These are phyloP conservation scores for Ceryle rudis DNA, from an alignment of 2,797 vertebrate genomes.

Conservation along the genomic window DNA sequence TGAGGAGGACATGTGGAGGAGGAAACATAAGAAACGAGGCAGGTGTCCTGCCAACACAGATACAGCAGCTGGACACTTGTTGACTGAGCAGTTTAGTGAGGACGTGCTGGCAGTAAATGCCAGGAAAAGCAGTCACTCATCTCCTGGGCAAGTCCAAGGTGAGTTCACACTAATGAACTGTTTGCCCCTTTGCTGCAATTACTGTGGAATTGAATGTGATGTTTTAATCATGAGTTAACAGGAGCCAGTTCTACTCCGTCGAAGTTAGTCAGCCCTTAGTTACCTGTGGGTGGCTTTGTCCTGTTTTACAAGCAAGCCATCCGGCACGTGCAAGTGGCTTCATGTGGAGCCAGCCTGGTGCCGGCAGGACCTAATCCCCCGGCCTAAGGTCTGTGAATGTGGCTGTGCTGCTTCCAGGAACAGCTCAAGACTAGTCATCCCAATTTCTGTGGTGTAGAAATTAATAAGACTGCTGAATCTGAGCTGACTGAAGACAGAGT, in stretches of 20 bases:
- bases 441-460: conserved; percentile 2
- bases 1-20: conserved; percentile 28
- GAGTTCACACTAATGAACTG: conserved; percentile 26
- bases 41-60: background rate
- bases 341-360: background rate
- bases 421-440: background rate
- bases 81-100: conserved; percentile 46
- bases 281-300: conserved; percentile 58
- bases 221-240: conserved; percentile 15
- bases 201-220: background rate
- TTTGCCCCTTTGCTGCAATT: conserved; percentile 19
- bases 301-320: conserved; percentile 17
- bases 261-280: conserved; percentile 35
- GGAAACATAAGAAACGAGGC: conserved; percentile 32
- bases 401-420: conserved; percentile 38
- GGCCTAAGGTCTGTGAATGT: background rate
- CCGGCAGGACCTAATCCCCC: background rate
- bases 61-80: background rate
- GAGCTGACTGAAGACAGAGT: background rate
- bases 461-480: background rate
- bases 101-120: conserved; percentile 35
- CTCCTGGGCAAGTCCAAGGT: conserved; percentile 66
- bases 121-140: conserved; percentile 46
- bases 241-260: background rate
- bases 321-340: background rate